Evolutionary conservation across 2,888 invertebrate genomes (phyloP).

Genomic region (Autographa gamma): DNA sequence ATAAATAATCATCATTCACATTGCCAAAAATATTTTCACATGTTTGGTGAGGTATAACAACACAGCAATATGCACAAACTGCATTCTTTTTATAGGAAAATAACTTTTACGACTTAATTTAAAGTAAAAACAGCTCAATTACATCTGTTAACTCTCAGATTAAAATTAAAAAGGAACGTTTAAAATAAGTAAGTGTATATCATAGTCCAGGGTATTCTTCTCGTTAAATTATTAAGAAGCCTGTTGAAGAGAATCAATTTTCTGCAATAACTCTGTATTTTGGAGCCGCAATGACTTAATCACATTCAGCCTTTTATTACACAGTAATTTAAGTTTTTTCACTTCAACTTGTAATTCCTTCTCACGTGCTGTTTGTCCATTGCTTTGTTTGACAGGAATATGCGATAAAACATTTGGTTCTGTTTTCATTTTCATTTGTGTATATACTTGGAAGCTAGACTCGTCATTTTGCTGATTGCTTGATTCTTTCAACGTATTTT

Average conservation of each 20-base stretch:
- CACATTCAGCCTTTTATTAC: constrained; percentile 15
- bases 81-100: too few relatives aligned
- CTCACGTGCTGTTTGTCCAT: constrained; percentile 12
- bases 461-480: not conserved
- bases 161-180: too few relatives aligned
- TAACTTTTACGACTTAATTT: too few relatives aligned
- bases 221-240: not conserved
- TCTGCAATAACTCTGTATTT: constrained; percentile 17
- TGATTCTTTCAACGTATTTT: not conserved
- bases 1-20: too few relatives aligned
- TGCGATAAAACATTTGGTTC: too few relatives aligned
- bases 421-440: not conserved
- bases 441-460: not conserved
- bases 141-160: too few relatives aligned
- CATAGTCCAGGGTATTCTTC: too few relatives aligned
- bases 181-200: too few relatives aligned
- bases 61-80: too few relatives aligned
- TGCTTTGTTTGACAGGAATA: not conserved
- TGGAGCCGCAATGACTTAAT: constrained; percentile 20
- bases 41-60: too few relatives aligned
- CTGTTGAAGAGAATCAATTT: constrained; percentile 17
- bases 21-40: too few relatives aligned
- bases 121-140: too few relatives aligned
- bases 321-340: not conserved
- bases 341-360: constrained; percentile 21